These are phyloP conservation scores for Lipotes vexillifer DNA, from an alignment of 2,113 vertebrate genomes.

Conservation along the genomic window DNA sequence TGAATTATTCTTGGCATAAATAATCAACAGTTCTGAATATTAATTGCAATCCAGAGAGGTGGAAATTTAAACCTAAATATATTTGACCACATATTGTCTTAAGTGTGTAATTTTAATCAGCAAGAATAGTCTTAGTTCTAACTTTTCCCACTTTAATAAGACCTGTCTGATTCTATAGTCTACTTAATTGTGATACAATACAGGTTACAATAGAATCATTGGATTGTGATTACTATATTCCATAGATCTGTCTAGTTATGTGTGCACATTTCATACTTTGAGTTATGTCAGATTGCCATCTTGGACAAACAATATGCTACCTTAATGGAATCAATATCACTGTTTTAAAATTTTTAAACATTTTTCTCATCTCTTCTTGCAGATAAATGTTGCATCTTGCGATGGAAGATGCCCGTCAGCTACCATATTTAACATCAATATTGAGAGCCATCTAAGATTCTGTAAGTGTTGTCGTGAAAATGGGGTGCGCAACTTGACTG, in stretches of 20 bases:
- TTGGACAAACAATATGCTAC: background rate
- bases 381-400: slow-evolving; percentile 95
- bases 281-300: background rate
- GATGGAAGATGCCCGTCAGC: slow-evolving; percentile 98
- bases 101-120: background rate
- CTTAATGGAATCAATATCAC: background rate
- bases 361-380: slow-evolving; percentile 31
- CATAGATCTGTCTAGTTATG: background rate
- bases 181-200: background rate
- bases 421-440: slow-evolving; percentile 98
- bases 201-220: background rate
- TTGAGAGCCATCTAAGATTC: slow-evolving; percentile 96
- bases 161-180: background rate
- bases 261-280: background rate
- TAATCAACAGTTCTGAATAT: background rate
- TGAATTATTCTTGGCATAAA: slow-evolving; percentile 40
- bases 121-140: background rate
- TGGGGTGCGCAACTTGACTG: slow-evolving; percentile 88
- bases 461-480: slow-evolving; percentile 97
- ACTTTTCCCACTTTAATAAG: background rate
- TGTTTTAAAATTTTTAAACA: background rate
- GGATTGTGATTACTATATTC: background rate
- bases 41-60: background rate
- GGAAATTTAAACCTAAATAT: background rate
- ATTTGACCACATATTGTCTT: background rate